phyloP scores from a whole-genome alignment of 2,113 vertebrate genomes.

The Crypturellus undulatus region DNA sequence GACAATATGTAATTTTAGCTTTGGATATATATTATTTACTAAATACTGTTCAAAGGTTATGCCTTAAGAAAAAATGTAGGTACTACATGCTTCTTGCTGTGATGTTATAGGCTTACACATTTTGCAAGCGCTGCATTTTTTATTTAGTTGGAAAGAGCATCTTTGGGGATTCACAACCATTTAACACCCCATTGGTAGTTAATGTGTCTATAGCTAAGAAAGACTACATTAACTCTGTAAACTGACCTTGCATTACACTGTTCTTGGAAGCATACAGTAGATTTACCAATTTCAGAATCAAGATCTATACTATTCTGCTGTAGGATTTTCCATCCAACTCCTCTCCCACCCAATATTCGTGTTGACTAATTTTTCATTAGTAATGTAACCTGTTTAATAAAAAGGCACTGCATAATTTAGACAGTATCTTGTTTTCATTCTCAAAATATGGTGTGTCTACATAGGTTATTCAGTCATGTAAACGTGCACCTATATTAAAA shows the following conservation, averaged over 20 bases:
- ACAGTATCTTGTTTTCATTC: neutral
- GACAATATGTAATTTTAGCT: neutral
- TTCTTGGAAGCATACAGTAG: neutral
- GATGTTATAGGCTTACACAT: neutral
- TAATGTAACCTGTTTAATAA: neutral
- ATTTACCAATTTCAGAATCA: neutral
- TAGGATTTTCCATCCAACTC: neutral
- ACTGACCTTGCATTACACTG: neutral
- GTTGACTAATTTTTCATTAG: neutral
- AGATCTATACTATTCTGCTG: neutral
- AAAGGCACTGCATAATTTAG: neutral
- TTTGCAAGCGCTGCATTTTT: neutral
- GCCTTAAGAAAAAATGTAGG: neutral
- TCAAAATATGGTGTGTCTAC: neutral
- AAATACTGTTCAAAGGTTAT: constrained; percentile 5
- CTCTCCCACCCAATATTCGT: neutral
- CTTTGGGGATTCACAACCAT: neutral
- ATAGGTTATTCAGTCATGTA: neutral
- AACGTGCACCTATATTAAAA: neutral
- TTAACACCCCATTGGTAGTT: neutral
- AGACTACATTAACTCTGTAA: neutral
- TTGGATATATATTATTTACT: constrained; percentile 30
- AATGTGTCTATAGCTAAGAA: neutral
- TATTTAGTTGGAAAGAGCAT: neutral
- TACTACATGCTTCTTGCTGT: neutral